phyloP scores from a whole-genome alignment of 1,140 invertebrate genomes.

The Sweltsa coloradensis region DNA sequence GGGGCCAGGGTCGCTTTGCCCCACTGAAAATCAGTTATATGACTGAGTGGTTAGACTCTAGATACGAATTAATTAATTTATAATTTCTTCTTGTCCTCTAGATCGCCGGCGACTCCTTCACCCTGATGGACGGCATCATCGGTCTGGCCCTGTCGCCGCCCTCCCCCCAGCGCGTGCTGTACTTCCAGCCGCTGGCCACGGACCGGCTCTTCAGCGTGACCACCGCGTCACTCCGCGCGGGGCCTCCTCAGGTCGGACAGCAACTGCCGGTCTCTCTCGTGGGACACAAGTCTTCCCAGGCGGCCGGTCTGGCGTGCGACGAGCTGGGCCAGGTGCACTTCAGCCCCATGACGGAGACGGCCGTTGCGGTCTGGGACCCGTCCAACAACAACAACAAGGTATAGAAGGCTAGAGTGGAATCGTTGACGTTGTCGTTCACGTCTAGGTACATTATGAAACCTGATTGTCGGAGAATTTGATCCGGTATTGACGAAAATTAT shows the following conservation, averaged over 20 bases:
- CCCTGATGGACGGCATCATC: conserved; percentile 66
- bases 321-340: conserved; percentile 54
- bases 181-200: conserved; percentile 72
- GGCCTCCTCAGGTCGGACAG: conserved; percentile 41
- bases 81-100: conserved; percentile 18
- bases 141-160: conserved; percentile 57
- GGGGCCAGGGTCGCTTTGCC: too few relatives aligned
- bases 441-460: too few relatives aligned
- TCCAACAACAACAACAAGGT: too few relatives aligned
- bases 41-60: too few relatives aligned
- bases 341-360: conserved; percentile 61
- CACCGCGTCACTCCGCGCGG: conserved; percentile 51
- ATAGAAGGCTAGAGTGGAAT: too few relatives aligned
- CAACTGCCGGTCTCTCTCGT: conserved; percentile 59
- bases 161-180: conserved; percentile 34
- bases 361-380: too few relatives aligned
- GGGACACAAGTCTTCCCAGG: conserved; percentile 69
- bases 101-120: conserved; percentile 46
- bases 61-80: too few relatives aligned
- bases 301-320: conserved; percentile 54
- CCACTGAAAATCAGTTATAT: too few relatives aligned
- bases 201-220: conserved; percentile 67
- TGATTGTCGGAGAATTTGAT: too few relatives aligned
- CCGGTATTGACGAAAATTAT: too few relatives aligned
- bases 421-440: too few relatives aligned